phyloP scores from a whole-genome alignment of 2,113 vertebrate species.

The Rhinolophus ferrumequinum region DNA sequence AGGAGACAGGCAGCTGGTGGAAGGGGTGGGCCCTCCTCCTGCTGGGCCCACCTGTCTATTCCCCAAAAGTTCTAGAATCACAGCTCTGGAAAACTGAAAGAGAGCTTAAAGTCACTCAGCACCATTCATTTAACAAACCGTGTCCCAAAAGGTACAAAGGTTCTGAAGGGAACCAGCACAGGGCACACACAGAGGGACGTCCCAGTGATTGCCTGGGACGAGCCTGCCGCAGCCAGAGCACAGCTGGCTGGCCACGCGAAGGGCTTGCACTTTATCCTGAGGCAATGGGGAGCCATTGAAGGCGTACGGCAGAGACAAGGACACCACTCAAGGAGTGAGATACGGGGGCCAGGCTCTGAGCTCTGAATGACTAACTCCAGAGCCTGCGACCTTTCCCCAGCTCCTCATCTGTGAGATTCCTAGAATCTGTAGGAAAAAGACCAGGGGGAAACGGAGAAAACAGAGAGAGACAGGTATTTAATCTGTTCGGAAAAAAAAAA shows the following conservation, averaged over 20 bases:
- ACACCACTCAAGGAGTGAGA: background rate
- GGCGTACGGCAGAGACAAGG: background rate
- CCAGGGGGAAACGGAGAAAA: background rate
- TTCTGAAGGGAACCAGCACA: background rate
- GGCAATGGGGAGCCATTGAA: background rate
- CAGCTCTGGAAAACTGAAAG: background rate
- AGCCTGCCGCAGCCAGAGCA: background rate
- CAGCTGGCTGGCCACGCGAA: fast-evolving
- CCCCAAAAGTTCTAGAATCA: background rate
- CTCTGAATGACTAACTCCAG: background rate
- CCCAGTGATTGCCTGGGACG: background rate
- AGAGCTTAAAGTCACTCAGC: background rate
- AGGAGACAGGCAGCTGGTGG: fast-evolving
- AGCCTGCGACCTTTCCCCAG: background rate
- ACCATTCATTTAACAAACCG: background rate
- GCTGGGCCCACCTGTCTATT: background rate
- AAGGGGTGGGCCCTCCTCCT: background rate
- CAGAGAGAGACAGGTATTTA: background rate
- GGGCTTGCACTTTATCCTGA: background rate
- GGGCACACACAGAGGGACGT: background rate
- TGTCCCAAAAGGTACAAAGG: background rate
- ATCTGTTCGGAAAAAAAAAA: background rate
- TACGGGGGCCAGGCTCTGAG: background rate
- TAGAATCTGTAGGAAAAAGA: background rate
- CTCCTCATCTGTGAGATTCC: background rate